These are phyloP conservation scores for Callospermophilus lateralis DNA, from an alignment of 2,113 vertebrate species.

Conservation along the genomic window DNA sequence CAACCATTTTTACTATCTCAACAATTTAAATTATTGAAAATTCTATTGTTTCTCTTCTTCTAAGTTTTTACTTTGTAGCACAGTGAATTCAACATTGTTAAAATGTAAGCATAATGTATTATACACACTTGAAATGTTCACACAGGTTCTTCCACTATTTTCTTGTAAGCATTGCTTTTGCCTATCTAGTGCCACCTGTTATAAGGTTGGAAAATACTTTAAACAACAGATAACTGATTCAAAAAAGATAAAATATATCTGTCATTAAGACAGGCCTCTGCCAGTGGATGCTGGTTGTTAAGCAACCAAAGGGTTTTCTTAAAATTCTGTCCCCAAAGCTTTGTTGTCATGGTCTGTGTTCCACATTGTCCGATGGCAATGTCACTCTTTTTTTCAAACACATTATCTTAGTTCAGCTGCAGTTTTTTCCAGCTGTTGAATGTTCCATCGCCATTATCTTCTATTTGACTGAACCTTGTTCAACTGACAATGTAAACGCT, in stretches of 20 bases:
- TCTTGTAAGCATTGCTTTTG: neutral
- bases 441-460: constrained; percentile 87
- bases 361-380: neutral
- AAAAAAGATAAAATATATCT: neutral
- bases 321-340: neutral
- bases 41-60: constrained; percentile 44
- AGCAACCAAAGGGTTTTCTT: constrained; percentile 3
- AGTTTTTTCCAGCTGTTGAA: constrained; percentile 87
- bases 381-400: constrained; percentile 68
- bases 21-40: constrained; percentile 62
- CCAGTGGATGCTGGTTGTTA: neutral
- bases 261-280: constrained; percentile 6
- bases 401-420: constrained; percentile 83
- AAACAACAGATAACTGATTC: neutral
- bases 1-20: constrained; percentile 53
- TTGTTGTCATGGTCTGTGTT: neutral
- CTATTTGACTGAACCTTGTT: constrained; percentile 86
- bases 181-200: neutral
- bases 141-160: neutral
- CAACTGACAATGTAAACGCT: constrained; percentile 89
- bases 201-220: neutral
- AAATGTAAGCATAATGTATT: neutral
- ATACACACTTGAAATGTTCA: constrained; percentile 11
- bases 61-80: constrained; percentile 35
- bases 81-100: constrained; percentile 35